Percentiles rank a stretch among this genome's conserved stretches.
phyloP scores from a whole-genome alignment of 1,140 invertebrate genomes.

The Pseudomyrmex concolor region DNA sequence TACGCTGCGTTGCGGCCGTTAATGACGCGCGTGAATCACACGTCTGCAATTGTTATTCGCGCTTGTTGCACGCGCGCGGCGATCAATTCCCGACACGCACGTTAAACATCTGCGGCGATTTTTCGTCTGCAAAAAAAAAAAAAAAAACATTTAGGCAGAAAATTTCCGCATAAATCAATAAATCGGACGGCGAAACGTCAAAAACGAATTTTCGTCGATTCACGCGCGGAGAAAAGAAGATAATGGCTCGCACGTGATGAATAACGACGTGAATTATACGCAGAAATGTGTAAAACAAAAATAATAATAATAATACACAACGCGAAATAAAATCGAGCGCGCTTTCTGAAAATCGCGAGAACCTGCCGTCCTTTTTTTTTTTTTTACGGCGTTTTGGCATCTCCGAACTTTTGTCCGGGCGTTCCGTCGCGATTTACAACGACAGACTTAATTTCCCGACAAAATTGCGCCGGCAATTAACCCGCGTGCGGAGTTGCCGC shows the following conservation, averaged over 20 bases:
- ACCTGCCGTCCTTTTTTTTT: slow-evolving; percentile 27
- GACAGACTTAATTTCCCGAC: slow-evolving; percentile 52
- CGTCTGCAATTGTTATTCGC: slow-evolving; percentile 52
- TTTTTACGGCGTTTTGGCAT: slow-evolving; percentile 31
- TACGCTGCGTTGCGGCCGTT: slow-evolving; percentile 44
- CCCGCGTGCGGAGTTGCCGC: neutral
- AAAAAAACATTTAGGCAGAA: neutral
- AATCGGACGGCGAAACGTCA: slow-evolving; percentile 1
- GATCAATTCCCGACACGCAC: slow-evolving; percentile 32
- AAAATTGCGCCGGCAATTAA: slow-evolving; percentile 41
- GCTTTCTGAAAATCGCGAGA: slow-evolving; percentile 28
- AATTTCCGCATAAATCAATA: neutral
- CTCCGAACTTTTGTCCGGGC: slow-evolving; percentile 39
- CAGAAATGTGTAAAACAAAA: slow-evolving; percentile 3
- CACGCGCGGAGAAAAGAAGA: neutral
- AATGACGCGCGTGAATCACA: slow-evolving; percentile 58
- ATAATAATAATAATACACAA: no score
- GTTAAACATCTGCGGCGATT: neutral
- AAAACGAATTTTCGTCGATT: neutral
- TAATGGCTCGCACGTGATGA: neutral
- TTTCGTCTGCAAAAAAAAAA: neutral
- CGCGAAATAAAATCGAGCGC: neutral
- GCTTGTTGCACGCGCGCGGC: neutral
- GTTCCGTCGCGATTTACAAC: slow-evolving; percentile 41
- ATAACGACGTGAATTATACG: neutral